Base-by-base conservation (phyloP, 2,113 vertebrate species). In the Tragelaphus buxtoni region DNA sequence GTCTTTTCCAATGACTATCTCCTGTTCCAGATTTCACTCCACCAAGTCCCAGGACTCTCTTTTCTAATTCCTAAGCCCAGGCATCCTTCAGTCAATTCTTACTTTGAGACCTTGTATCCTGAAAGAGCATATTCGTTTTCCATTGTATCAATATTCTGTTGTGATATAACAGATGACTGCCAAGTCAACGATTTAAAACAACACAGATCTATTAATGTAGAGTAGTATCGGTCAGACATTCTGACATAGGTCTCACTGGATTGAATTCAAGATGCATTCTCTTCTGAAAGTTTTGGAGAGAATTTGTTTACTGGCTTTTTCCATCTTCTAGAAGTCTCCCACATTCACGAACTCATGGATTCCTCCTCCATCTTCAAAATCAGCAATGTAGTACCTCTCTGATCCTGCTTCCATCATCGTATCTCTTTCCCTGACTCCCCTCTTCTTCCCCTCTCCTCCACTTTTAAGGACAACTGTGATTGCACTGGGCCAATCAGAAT, bases 291-390 rank as follows among this genome's bases (percentile, higher is more conserved):
- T n/a, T 81, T 83, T 61, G 30, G 22, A 51, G 9, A 76, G 22
- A 91, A 83, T 56, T 69, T 65, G 35, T 60, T 89, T 72, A 53
- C 63, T 91, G 79, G 20, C 13, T 24, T 87, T 80, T 51, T 74
- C 69, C 56, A 28, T 49, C 47, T 92, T 87, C 30, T n/a, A 61
- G 55, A 95, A 72, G 47, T n/a, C 58, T 89, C 39, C 61, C 74
- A 84, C 74, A 42, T 42, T 53, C 7, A 20, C 47, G 53, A 20
- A 74, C 69, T 69, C 83, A 69, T 4, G 30, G 74, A 16, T 20
- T n/a, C 39, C 84, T 58, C n/a, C 42, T 90, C 53, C 60, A 61
- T 79, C 84, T 96, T 96, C 84, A 56, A 81, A 96, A 28, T 39
- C 79, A 91, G 47, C 30, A 61, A 39, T 2, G 2, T 14, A 39